phyloP scores from a whole-genome alignment of 2,797 vertebrate species.

The Characodon lateralis region DNA sequence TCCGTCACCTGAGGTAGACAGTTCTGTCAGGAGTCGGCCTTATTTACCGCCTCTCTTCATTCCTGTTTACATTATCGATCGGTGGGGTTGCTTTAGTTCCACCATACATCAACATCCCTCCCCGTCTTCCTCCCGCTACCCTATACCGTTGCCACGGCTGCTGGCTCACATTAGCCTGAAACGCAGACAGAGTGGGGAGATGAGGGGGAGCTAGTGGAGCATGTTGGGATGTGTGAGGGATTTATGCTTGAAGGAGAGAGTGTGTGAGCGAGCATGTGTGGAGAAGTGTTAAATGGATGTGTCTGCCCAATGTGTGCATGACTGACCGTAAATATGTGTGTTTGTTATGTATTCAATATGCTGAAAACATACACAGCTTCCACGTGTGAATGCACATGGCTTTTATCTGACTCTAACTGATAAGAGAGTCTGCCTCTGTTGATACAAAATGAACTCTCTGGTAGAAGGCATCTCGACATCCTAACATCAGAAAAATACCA shows the following conservation, averaged over 20 bases:
- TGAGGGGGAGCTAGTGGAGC: slow-evolving; percentile 56
- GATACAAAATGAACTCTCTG: slow-evolving; percentile 15
- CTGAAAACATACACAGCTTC: slow-evolving; percentile 19
- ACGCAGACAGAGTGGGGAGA: slow-evolving; percentile 38
- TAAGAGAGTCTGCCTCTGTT: slow-evolving; percentile 11
- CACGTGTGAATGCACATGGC: slow-evolving; percentile 8
- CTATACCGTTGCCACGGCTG: slow-evolving; percentile 52
- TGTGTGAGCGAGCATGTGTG: slow-evolving; percentile 51
- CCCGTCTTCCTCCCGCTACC: slow-evolving; percentile 7
- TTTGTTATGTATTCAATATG: slow-evolving; percentile 29
- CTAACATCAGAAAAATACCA: slow-evolving; percentile 3
- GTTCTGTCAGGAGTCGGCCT: slow-evolving; percentile 77
- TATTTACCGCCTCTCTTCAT: slow-evolving; percentile 81
- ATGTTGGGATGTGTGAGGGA: slow-evolving; percentile 70
- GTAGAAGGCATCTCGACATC: slow-evolving; percentile 22
- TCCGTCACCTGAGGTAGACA: slow-evolving; percentile 78
- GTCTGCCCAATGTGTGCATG: slow-evolving; percentile 38
- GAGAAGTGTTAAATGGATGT: slow-evolving; percentile 42
- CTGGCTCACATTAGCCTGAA: slow-evolving; percentile 68
- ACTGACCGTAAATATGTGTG: slow-evolving; percentile 28
- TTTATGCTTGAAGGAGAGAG: slow-evolving; percentile 64
- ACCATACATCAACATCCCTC: slow-evolving; percentile 76
- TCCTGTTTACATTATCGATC: slow-evolving; percentile 86
- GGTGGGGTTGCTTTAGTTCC: slow-evolving; percentile 82
- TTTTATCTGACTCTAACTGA: slow-evolving; percentile 13